Base-by-base conservation (phyloP, 2,113 vertebrate genomes). In the Phyllostomus hastatus region DNA sequence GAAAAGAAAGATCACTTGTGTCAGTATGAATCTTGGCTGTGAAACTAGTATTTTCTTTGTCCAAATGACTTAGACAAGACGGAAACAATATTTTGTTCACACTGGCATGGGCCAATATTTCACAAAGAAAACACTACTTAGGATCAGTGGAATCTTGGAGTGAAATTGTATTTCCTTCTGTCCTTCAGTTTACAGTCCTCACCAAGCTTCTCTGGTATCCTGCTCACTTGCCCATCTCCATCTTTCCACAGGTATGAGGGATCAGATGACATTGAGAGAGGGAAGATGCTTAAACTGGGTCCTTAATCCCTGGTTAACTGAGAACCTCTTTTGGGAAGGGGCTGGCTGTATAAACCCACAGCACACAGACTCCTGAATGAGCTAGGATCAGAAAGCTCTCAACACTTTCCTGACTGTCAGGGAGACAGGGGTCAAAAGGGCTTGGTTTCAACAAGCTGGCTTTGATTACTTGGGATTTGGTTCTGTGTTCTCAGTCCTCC, bases 21-120 rank as follows among this genome's bases (percentile, higher is more conserved):
- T 72, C 76, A 28, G n/a, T 85, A 15, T 75, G 69, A 88, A 43
- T 8, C 20, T 35, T 96, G 90, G 48, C 87, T 67, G 38, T 35
- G 35, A 94, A 95, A 87, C 31, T n/a, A 38, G 75, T 48, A 11
- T 38, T 67, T 72, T 43, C 57, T 78, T 61, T 38, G 38, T 84
- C 90, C 85, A 84, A 81, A 81, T 87, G 80, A 87, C 69, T 97
- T 81, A 66, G 87, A 86, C 54, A 79, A 75, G 43, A 78, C 0
- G 4, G 82, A 96, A 95, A 87, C 35, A 46, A 66, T 54, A 59
- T 41, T 94, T 91, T 80, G 83, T 76, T 95, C 28, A 0, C 83
- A 75, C 87, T 50, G 43, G 20, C 0, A 0, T 43, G 57, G 50
- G 52, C 88, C 92, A 95, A 41, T 31, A 28, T 46, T 48, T 64